Evolutionary conservation across 2,888 invertebrate genomes (phyloP).

Genomic region (Parnassius apollo): DNA sequence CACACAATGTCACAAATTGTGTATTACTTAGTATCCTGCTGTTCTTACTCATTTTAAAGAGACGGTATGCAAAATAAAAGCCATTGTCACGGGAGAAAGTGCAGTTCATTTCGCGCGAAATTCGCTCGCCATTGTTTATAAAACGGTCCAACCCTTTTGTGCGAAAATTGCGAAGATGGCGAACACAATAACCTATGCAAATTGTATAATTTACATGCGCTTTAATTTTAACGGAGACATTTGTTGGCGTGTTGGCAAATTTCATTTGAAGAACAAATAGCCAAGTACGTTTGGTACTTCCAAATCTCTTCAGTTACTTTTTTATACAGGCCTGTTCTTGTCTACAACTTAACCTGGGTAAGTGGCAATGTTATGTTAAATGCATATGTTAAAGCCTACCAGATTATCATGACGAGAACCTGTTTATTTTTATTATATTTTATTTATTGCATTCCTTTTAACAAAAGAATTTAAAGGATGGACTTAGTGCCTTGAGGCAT

Average conservation of each 20-base stretch:
- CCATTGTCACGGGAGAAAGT: conserved; percentile 22
- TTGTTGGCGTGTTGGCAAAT: conserved; percentile 16
- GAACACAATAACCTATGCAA: conserved; percentile 29
- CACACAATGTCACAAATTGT: not conserved
- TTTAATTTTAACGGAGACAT: conserved; percentile 15
- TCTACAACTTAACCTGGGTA: no score
- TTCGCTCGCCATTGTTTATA: conserved; percentile 27
- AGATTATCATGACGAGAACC: no score
- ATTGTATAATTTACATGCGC: conserved; percentile 37
- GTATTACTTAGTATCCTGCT: not conserved
- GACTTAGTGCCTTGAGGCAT: no score
- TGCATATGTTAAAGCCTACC: no score
- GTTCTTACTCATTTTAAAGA: not conserved
- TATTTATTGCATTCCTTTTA: no score
- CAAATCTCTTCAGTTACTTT: no score
- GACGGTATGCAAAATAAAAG: conserved; percentile 15
- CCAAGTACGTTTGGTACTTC: no score
- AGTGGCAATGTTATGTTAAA: no score
- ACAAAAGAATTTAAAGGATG: no score
- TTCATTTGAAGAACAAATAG: not conserved
- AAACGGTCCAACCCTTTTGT: conserved; percentile 35
- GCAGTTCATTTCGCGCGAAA: conserved; percentile 21
- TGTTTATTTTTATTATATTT: no score
- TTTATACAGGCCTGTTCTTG: no score
- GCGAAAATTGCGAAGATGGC: conserved; percentile 28